Conservation (phyloP, 1,140 invertebrate species). For the Pachypeltis micranthus region DNA sequence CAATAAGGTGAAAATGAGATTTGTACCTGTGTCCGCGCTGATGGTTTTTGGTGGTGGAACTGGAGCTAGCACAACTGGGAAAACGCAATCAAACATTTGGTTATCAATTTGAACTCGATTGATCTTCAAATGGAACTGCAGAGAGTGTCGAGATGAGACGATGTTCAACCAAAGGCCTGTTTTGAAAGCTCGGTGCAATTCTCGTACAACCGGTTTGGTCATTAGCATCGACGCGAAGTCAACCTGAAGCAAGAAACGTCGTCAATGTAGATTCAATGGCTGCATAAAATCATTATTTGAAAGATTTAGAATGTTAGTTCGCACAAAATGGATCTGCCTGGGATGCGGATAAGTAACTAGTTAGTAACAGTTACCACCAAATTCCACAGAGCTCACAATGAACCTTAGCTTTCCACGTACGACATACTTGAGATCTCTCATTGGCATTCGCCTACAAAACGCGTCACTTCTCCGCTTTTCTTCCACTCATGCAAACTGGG, state of each 20-base stretch:
- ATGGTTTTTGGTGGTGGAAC: conserved; percentile 86
- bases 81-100: conserved; percentile 81
- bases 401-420: too few species aligned
- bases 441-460: too few species aligned
- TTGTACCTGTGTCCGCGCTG: conserved; percentile 56
- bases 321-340: too few species aligned
- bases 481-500: too few species aligned
- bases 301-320: too few species aligned
- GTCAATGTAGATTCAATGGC: too few species aligned
- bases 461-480: too few species aligned
- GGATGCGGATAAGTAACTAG: too few species aligned
- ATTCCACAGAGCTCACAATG: too few species aligned
- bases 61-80: conserved; percentile 86
- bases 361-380: too few species aligned
- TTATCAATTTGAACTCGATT: conserved; percentile 83
- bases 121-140: conserved; percentile 74
- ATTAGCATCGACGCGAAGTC: conserved; percentile 60
- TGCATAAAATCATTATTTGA: too few species aligned
- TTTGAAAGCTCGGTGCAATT: conserved; percentile 65
- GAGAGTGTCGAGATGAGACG: conserved; percentile 68
- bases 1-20: neutral
- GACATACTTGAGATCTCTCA: too few species aligned
- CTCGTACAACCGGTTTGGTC: conserved; percentile 52
- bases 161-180: conserved; percentile 82
- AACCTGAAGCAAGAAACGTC: conserved; percentile 43